Base-by-base conservation (phyloP, 2,797 vertebrate species). In the Lindbergichthys nudifrons region DNA sequence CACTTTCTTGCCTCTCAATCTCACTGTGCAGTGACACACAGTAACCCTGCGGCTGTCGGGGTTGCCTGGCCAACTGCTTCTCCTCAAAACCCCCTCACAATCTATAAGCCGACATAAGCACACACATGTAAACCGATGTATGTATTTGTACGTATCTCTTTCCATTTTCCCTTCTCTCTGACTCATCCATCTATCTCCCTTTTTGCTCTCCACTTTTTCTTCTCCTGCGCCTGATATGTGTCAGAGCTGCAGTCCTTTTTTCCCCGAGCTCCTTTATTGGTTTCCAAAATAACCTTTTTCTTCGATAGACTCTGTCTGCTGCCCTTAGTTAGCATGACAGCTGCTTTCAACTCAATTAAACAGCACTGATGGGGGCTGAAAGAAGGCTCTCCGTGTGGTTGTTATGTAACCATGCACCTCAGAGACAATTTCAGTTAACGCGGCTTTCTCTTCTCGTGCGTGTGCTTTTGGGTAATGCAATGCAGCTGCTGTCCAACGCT, bases 321-420 rank as follows among this genome's bases (percentile, higher is more conserved):
- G 80, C 48, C 9, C 86, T 88, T 89, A 87, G 77, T 75, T 82
- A 81, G 75, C 80, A 68, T 85, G 87, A 80, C 89, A 90, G 81
- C 86, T 82, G 82, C 82, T 86, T 89, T 90, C 84, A 87, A 67
- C 79, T 74, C 85, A 92, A 92, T 92, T 92, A 92, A 67, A 87
- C 71, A 75, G 65, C 82, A 77, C 65, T 82, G 73, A 76, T 91
- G 76, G 82, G 80, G 79, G 81, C 74, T 84, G 81, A 83, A 78
- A 75, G 63, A 68, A 76, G 73, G 68, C 70, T 81, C 65, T 80
- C 70, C 0, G 59, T 80, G 72, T 67, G 57, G 73, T 64, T 79
- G 70, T 91, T 90, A 87, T 78, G 70, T 88, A 86, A 88, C 61
- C 46, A 51, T 72, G 87, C 82, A 89, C 86, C 77, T 88, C 54